Evolutionary conservation across 2,113 vertebrate species (phyloP).

Genomic region (Lepus europaeus): DNA sequence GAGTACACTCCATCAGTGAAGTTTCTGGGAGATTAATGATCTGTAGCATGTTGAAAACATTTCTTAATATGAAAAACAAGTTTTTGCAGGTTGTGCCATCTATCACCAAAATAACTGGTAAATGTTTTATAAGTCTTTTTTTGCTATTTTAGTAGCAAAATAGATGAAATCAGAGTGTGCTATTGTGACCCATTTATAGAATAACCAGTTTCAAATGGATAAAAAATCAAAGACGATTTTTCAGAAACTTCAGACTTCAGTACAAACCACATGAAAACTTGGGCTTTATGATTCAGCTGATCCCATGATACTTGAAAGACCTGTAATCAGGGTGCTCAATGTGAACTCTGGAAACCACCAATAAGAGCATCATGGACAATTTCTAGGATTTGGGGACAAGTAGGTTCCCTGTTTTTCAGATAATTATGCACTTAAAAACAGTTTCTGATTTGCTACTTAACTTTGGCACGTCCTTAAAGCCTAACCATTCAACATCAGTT

Average conservation of each 20-base stretch:
- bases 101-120: neutral
- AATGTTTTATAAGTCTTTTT: rapidly evolving
- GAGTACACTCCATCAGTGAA: neutral
- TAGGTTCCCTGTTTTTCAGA: neutral
- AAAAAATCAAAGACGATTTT: neutral
- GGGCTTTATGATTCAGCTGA: neutral
- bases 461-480: neutral
- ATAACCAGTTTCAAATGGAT: neutral
- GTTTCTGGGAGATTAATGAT: neutral
- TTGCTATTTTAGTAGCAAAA: neutral
- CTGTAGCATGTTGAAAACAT: neutral
- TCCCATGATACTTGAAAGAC: neutral
- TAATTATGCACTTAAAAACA: neutral
- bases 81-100: neutral
- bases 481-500: neutral
- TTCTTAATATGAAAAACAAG: neutral
- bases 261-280: neutral
- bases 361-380: neutral
- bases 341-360: neutral
- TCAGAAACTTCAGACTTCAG: neutral
- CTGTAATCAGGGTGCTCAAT: neutral
- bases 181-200: neutral
- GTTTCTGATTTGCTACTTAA: neutral
- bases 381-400: neutral
- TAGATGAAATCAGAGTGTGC: neutral